Evolutionary conservation across 2,113 vertebrate genomes (phyloP), one percentile per base, ranked within the genome.

Genomic region (Plecotus auritus): DNA sequence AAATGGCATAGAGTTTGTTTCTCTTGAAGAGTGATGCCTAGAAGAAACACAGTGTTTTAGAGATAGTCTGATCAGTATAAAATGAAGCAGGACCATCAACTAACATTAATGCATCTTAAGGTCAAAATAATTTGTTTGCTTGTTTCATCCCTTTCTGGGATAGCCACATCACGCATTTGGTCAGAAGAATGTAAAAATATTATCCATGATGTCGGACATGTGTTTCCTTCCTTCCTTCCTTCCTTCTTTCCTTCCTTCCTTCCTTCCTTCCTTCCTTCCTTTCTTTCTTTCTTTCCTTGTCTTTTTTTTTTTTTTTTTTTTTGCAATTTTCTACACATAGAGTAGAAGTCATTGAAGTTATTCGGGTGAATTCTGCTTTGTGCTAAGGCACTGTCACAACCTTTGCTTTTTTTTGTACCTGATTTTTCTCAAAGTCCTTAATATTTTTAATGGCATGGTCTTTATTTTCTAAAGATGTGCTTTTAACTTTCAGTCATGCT

Each of bases 181-280:
- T 93, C 66, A 87, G 47, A 96, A 84, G 70, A 82, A 64, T 56
- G 30, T 80, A 69, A 91, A 87, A 90, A 85, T 95, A 35, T 51
- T 59, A 32, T 49, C 61, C 4, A 26, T 64, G 45, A 51, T 76
- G 82, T 61, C 0, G 30, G 13, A 64, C 7, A 35, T 91, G 84
- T 30, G 26, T 93, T 77, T 22, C 49, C 78, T 9, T 59, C 23
- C 56, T 23, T 23, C 23, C 20, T 9, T 3, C 6, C 45, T 45
- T 10, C 6, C 18, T 56, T 23, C 2, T 9, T 54, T 7, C 51
- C 16, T 54, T 8, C 51, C 7, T 54, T 8, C 51, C 18, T 54
- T 8, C 51, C 18, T 54, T 22, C 54, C 7, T 56, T 56, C 20
- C 2, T 56, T 20, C 7, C 7, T 54, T 54, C 18, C 18, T n/a